Evolutionary conservation across 2,797 vertebrate species (phyloP).

Genomic region (Thaleichthys pacificus): DNA sequence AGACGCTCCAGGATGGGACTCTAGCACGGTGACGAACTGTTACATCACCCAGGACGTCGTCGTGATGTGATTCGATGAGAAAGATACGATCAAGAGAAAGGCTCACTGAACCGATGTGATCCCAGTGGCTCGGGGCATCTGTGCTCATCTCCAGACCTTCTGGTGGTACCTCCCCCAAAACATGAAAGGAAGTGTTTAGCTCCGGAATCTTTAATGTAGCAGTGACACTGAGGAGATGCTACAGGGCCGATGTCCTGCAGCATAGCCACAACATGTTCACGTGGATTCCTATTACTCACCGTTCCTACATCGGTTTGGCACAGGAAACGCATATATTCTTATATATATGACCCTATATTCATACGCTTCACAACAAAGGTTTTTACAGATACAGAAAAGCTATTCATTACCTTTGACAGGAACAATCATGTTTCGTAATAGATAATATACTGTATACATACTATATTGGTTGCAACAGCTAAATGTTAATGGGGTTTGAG

Average conservation of each 20-base stretch:
- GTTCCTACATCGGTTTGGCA: no score
- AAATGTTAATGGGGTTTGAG: no score
- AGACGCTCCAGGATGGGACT: background rate
- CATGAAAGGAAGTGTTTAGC: background rate
- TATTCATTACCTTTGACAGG: background rate
- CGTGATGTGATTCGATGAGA: constrained; percentile 74
- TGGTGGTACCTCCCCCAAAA: background rate
- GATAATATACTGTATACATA: no score
- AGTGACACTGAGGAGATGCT: background rate
- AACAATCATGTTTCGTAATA: background rate
- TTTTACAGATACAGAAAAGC: background rate
- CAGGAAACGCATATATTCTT: no score
- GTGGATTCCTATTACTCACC: background rate
- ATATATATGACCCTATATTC: background rate
- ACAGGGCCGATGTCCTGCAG: background rate
- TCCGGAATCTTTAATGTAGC: background rate
- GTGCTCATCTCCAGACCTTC: constrained; percentile 37
- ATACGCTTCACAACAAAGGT: background rate
- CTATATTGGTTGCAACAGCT: no score
- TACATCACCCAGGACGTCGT: background rate
- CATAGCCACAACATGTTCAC: background rate
- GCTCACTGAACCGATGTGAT: constrained; percentile 66
- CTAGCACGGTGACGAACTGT: background rate
- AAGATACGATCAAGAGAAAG: constrained; percentile 69
- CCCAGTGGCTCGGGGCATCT: constrained; percentile 63